A percentile compares a stretch with the other conserved stretches of the same genome.
These are phyloP conservation scores for Euwallacea fornicatus DNA, from an alignment of 1,140 invertebrate genomes.

Conservation along the genomic window DNA sequence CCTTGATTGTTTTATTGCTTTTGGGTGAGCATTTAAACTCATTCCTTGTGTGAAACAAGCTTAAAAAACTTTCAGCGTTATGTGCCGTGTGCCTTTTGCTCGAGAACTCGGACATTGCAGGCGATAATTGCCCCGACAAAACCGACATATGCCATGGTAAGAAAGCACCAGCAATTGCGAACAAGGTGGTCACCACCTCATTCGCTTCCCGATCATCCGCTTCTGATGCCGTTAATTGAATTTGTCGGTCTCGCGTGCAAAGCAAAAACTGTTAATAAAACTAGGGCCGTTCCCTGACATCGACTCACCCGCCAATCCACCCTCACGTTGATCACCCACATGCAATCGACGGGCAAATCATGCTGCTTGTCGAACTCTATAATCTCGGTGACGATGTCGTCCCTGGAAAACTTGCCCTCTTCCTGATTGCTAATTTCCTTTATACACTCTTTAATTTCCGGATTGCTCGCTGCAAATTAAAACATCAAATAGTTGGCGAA, in stretches of 20 bases:
- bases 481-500: neutral
- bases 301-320: slow-evolving; percentile 67
- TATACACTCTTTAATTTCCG: slow-evolving; percentile 59
- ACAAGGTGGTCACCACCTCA: too few species aligned
- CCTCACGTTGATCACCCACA: slow-evolving; percentile 75
- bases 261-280: neutral
- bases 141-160: too few species aligned
- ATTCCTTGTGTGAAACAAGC: neutral
- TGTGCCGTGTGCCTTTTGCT: neutral
- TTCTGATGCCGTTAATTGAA: neutral
- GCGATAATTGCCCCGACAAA: too few species aligned
- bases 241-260: neutral
- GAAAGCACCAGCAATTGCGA: too few species aligned
- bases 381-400: slow-evolving; percentile 59
- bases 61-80: neutral
- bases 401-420: slow-evolving; percentile 60
- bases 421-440: slow-evolving; percentile 54
- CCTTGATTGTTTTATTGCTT: neutral
- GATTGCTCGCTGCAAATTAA: slow-evolving; percentile 39
- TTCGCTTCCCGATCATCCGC: too few species aligned
- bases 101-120: neutral
- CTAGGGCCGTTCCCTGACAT: neutral
- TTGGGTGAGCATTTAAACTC: neutral
- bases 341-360: slow-evolving; percentile 72
- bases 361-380: slow-evolving; percentile 58